Conservation (phyloP, 2,888 invertebrate genomes). For the Tholera decimalis region DNA sequence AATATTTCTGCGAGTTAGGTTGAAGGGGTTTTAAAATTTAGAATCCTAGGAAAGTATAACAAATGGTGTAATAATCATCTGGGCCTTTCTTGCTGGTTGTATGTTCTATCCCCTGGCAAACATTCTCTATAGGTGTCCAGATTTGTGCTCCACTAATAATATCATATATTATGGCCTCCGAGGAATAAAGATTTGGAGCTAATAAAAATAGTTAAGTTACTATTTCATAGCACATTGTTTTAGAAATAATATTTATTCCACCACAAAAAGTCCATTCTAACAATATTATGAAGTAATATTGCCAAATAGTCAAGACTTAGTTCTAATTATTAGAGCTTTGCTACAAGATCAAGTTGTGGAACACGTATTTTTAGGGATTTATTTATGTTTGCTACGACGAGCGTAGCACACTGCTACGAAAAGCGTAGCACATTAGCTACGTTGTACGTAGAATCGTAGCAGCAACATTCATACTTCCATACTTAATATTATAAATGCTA, state of each 20-base stretch:
- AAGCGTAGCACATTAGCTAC: slow-evolving; percentile 12
- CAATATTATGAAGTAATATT: not conserved
- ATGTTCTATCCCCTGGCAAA: too few relatives aligned
- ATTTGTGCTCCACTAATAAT: too few relatives aligned
- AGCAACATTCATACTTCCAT: too few relatives aligned
- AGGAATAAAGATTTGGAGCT: not conserved
- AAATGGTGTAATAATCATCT: too few relatives aligned
- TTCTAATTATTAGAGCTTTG: slow-evolving; percentile 29
- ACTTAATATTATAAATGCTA: too few relatives aligned
- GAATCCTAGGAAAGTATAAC: not conserved
- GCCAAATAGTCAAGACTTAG: not conserved
- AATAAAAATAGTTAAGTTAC: not conserved
- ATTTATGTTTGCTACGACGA: slow-evolving; percentile 15
- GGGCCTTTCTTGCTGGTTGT: too few relatives aligned
- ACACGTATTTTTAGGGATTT: slow-evolving; percentile 5
- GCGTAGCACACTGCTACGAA: slow-evolving; percentile 23
- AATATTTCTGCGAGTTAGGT: not conserved
- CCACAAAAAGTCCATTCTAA: not conserved
- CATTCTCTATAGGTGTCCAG: too few relatives aligned
- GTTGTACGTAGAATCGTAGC: slow-evolving; percentile 3
- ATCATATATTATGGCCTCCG: too few relatives aligned
- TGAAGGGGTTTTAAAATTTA: not conserved
- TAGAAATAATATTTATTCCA: not conserved
- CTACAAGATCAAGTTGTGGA: slow-evolving; percentile 18
- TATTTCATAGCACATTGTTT: not conserved